Evolutionary conservation across 2,113 vertebrate species (phyloP), one percentile per base, ranked within the genome.

Genomic region (Oryzias celebensis): DNA sequence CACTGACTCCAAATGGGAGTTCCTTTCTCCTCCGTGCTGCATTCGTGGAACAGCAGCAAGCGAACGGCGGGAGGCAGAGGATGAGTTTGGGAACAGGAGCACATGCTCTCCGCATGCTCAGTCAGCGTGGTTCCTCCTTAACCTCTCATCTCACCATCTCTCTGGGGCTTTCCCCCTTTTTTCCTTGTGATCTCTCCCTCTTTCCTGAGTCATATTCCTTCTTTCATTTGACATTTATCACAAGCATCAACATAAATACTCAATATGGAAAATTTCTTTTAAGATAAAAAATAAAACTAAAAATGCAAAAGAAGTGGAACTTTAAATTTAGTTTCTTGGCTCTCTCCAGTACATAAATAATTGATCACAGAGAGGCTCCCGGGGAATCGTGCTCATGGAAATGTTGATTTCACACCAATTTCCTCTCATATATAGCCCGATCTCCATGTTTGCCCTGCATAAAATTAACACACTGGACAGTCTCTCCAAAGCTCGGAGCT

Each of bases 361-460:
- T 85, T 85, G 71, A 88, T 87, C 81, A 87, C 53, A 83, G 63
- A 70, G 50, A 56, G 10, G 63, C 77, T 73, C 53, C 68, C 20
- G 60, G 81, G 69, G 60, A 65, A 75, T 70, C 8, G 22, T 71
- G 69, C 84, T 82, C 54, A 3, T 12, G 68, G 79, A 84, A 83
- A 62, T 86, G 73, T 86, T 81, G 85, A 83, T 88, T 88, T 84
- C 83, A 85, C 75, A 82, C 77, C 53, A 64, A 75, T 85, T 81
- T 84, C 61, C 70, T 78, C 73, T 78, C 67, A 69, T 77, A 75
- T 61, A 73, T 62, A 78, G 69, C 49, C 64, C 71, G 68, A 66
- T 72, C 59, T 57, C 65, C 80, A 65, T 77, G 77, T 87, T 88
- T 82, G 78, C 75, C 49, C 65, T 73, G 79, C 71, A 84, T 75